phyloP scores from a whole-genome alignment of 2,113 vertebrate species.

The Symphodus melops region DNA sequence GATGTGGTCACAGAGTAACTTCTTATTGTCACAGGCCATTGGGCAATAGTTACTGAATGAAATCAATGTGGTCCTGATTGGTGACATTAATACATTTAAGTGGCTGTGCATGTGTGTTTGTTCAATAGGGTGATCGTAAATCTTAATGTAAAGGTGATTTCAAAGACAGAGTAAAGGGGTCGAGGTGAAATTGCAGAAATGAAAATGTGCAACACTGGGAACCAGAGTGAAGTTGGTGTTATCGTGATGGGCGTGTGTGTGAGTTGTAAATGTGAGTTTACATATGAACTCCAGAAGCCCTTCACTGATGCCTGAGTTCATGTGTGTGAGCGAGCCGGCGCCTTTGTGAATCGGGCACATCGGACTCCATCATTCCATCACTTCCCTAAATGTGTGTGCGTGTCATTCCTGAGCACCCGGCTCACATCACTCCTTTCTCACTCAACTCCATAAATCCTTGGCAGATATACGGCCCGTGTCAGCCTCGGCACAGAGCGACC shows the following conservation, averaged over 20 bases:
- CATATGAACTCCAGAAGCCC: conserved; percentile 27
- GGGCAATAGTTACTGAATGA: too few relatives aligned
- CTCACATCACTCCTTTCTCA: conserved; percentile 60
- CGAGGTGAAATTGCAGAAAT: too few relatives aligned
- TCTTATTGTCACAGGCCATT: too few relatives aligned
- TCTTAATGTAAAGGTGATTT: too few relatives aligned
- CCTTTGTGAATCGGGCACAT: conserved; percentile 56
- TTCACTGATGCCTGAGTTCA: conserved; percentile 45
- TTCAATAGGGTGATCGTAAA: too few relatives aligned
- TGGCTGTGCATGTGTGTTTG: too few relatives aligned
- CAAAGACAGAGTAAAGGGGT: too few relatives aligned
- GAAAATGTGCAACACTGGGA: too few relatives aligned
- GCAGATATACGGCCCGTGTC: conserved; percentile 68
- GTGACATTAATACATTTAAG: too few relatives aligned
- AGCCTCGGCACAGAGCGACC: conserved; percentile 41
- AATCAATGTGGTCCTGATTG: too few relatives aligned
- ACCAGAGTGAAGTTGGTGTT: background rate
- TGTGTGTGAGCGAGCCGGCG: conserved; percentile 43
- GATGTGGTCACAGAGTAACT: too few relatives aligned
- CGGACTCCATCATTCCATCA: conserved; percentile 65
- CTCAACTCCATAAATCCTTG: conserved; percentile 65
- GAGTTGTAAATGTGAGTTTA: background rate
- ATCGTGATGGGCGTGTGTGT: conserved; percentile 17
- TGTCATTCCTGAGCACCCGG: conserved; percentile 46
- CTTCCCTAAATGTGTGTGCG: conserved; percentile 63